A percentile compares a stretch with the other conserved stretches of the same genome.
These are phyloP conservation scores for Liasis olivaceus DNA, from an alignment of 2,797 vertebrate species.

Conservation along the genomic window DNA sequence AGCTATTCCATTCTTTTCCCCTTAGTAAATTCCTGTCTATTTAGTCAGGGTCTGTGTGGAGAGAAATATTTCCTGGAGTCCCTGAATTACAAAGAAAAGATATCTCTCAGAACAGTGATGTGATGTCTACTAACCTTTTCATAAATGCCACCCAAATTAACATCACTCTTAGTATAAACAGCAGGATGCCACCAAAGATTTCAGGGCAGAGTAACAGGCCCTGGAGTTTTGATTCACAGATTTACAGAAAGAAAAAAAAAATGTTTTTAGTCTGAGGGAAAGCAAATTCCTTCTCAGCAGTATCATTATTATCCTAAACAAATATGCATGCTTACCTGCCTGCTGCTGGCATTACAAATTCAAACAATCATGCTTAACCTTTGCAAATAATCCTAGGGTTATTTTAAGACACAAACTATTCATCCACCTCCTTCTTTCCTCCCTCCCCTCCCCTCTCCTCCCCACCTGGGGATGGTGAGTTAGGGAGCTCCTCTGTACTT, in stretches of 20 bases:
- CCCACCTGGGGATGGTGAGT: not conserved
- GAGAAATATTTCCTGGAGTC: not conserved
- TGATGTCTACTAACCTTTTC: not conserved
- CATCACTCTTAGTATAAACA: not conserved
- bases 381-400: slow-evolving; percentile 18
- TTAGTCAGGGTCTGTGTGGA: not conserved
- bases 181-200: not conserved
- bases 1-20: not conserved
- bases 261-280: slow-evolving; percentile 6
- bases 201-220: not conserved
- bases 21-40: not conserved
- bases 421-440: not conserved
- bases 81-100: not conserved
- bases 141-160: slow-evolving; percentile 7
- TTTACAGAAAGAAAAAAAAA: slow-evolving; percentile 1
- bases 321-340: slow-evolving; percentile 19
- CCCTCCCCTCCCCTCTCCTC: not conserved
- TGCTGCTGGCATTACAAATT: slow-evolving; percentile 7
- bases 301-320: not conserved
- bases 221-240: slow-evolving; percentile 3
- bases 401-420: slow-evolving; percentile 29
- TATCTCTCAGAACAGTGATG: not conserved
- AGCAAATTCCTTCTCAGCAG: slow-evolving; percentile 8
- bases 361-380: slow-evolving; percentile 20
- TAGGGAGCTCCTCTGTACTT: not conserved